Conservation (phyloP, 2,888 invertebrate genomes). For the Leptothorax acervorum region DNA sequence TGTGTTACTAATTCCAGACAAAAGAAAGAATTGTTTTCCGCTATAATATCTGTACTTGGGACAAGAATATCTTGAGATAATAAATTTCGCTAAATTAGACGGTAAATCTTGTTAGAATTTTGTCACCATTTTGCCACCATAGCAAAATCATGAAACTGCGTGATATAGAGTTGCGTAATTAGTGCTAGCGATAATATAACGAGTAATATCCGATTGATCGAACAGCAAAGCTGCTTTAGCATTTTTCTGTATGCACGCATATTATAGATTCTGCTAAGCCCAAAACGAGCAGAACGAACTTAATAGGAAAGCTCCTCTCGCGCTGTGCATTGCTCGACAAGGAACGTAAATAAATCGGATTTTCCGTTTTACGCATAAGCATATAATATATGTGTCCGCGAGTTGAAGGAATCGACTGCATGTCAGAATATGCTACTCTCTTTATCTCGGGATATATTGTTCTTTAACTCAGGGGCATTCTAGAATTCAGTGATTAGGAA, state of each 20-base stretch:
- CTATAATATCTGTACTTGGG: background rate
- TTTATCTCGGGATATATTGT: background rate
- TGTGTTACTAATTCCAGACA: background rate
- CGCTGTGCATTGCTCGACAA: background rate
- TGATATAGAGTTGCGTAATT: background rate
- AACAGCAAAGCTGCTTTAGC: slow-evolving; percentile 43
- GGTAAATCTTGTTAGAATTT: background rate
- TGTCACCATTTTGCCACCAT: background rate
- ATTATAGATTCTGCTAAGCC: slow-evolving; percentile 41
- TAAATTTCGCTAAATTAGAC: slow-evolving; percentile 16
- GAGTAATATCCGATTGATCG: slow-evolving; percentile 44
- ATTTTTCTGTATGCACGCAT: slow-evolving; percentile 22
- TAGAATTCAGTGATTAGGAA: background rate
- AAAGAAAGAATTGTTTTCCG: background rate
- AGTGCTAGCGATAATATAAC: background rate
- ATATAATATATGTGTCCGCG: background rate
- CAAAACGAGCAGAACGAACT: slow-evolving; percentile 31
- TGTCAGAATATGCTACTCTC: background rate
- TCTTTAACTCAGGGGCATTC: background rate
- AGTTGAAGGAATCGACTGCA: background rate
- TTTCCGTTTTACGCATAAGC: slow-evolving; percentile 28
- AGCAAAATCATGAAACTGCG: slow-evolving; percentile 6
- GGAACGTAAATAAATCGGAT: slow-evolving; percentile 23
- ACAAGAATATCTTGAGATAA: background rate
- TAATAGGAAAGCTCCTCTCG: slow-evolving; percentile 34